Base-by-base conservation (phyloP, 2,113 vertebrate genomes). In the Platycercus adscitus region DNA sequence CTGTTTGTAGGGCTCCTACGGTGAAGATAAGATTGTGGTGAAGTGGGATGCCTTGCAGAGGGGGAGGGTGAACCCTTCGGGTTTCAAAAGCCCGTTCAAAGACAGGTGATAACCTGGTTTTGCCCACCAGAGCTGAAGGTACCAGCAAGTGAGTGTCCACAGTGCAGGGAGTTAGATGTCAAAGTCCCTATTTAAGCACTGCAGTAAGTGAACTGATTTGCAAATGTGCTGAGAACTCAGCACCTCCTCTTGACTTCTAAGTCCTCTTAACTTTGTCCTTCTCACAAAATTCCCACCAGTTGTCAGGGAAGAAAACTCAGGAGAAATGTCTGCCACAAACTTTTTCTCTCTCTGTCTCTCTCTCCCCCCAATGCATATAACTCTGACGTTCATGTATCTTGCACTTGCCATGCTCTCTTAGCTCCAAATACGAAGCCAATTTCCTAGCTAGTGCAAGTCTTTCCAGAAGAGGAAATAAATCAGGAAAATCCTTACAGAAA, bases 11-110 rank as follows among this genome's bases (percentile, higher is more conserved):
- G 85, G 88, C 91, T 95, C 65, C 92, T 68, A 29, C 65, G 56
- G 80, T 2, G 7, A 13, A 96, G 96, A 96, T 96, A 97, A 96
- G 93, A 76, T 86, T 89, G 70, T 44, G 65, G 83, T 50, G 86
- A 69, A 89, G 73, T 43, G 81, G 83, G 96, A 97, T 92, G 96
- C 92, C 92, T 92, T 84, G 63, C 69, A 53, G 69, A 91, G 96
- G 86, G 95, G 96, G 91, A 94, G 81, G 91, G 81, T 18, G 91
- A 86, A 69, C n/a, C 91, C 79, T 56, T 3, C 0, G 14, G 85
- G 61, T 56, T 91, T 86, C 91, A 96, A 89, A 89, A 91, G 53
- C 66, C 76, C 0, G 2, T 72, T 71, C 39, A 41, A 29, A 69
- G 6, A 17, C 26, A 9, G 72, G 80, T 1, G 7, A 50, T 47